Evolutionary conservation across 2,797 vertebrate genomes (phyloP), one percentile per base, ranked within the genome.

Genomic region (Podarcis lilfordi): DNA sequence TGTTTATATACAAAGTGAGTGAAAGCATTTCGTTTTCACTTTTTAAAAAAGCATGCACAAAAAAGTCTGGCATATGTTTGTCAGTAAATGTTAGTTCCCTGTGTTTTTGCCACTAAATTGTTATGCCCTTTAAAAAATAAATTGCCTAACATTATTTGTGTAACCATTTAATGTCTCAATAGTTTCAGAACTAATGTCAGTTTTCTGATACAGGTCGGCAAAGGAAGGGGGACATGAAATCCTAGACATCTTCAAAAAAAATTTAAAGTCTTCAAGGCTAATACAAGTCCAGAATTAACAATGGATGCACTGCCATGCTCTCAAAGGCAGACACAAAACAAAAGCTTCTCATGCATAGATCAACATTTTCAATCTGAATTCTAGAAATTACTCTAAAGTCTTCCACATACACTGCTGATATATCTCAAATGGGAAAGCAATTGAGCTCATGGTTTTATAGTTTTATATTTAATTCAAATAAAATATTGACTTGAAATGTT

Each of bases 11-110:
- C 66, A 68, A 81, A 43, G 35, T 43, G 13, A 82, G 13, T 43
- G 64, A 61, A 55, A 55, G 13, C 13, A 55, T 15, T 55, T 15
- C 17, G 2, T 25, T 21, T 17, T 77, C 45, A 27, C 25, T 32
- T 59, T 11, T 82, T 66, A 3, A 80, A 35, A 40, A 82, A 55
- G 3, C 50, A 37, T 17, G 19, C 32, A 32, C 32, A 74, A 17
- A 72, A 37, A 75, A 8, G 35, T 37, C 64, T 80, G 0, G 0
- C 0, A 71, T 55, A 55, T 4, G 13, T 43, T 82, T 50, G n/a
- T 76, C 86, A 84, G 78, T 84, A 35, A 74, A 21, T 37, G 8
- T 55, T 23, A 10, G 21, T 74, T 68, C 66, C 27, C 81, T 66
- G 0, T 83, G 91, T 80, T 50, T 59, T 72, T 37, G 55, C 37